These are phyloP conservation scores for Hippopotamyrus pictus DNA, from an alignment of 2,797 vertebrate genomes.

Conservation along the genomic window DNA sequence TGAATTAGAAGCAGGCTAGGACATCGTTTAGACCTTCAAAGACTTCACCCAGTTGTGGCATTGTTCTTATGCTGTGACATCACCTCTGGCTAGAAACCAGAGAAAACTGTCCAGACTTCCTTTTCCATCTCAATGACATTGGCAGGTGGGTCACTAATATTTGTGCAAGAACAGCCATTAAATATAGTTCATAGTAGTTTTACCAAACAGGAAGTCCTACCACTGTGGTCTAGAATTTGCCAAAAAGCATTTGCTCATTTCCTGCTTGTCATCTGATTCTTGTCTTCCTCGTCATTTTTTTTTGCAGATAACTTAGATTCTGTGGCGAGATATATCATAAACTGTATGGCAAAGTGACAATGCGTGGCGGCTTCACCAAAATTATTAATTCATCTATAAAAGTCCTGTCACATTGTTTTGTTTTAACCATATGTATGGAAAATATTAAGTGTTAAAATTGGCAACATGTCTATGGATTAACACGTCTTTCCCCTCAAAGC, in stretches of 20 bases:
- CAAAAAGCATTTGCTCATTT: not conserved
- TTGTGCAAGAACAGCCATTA: not conserved
- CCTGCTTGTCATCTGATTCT: not conserved
- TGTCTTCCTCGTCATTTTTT: not conserved
- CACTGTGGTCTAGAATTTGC: not conserved
- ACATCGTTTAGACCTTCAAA: not conserved
- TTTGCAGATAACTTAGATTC: not conserved
- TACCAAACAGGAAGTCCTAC: conserved; percentile 16
- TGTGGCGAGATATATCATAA: not conserved
- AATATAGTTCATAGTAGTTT: not conserved
- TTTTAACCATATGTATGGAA: not conserved
- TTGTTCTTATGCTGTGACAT: not conserved
- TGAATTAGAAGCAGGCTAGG: conserved; percentile 1
- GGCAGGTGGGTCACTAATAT: not conserved
- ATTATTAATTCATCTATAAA: not conserved
- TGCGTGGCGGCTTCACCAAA: not conserved
- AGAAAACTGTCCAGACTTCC: not conserved
- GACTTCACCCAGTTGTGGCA: not conserved
- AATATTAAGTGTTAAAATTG: not conserved
- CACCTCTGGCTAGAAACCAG: not conserved
- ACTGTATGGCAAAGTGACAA: not conserved
- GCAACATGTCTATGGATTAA: not conserved
- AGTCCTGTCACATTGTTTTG: not conserved
- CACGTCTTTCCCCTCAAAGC: not conserved
- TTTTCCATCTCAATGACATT: conserved; percentile 3